Percentiles rank a stretch among this genome's conserved stretches.
Evolutionary conservation across 35 echinoderm and acorn worm species (phyloP).

Genomic region (Heliocidaris tuberculata): DNA sequence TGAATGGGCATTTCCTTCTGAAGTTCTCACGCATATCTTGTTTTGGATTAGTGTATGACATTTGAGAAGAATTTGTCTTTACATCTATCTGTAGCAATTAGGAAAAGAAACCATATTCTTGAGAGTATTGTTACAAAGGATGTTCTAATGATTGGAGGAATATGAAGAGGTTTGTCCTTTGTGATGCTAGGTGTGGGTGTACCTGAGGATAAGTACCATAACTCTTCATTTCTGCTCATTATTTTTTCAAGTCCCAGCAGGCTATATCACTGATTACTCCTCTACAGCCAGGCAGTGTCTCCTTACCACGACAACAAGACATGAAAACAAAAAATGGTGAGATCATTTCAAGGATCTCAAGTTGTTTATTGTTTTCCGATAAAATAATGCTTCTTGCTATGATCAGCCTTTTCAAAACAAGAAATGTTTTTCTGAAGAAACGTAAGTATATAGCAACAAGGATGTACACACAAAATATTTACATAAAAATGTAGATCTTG

Average conservation of each 20-base stretch:
- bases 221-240: not conserved
- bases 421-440: too few species aligned
- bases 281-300: not conserved
- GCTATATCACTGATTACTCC: not conserved
- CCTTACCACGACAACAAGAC: not conserved
- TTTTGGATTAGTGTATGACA: not conserved
- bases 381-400: not conserved
- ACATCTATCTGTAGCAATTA: not conserved
- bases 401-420: too few species aligned
- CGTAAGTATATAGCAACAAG: not conserved
- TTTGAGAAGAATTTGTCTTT: slow-evolving; percentile 1
- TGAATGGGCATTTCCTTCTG: not conserved
- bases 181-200: not conserved
- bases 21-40: not conserved
- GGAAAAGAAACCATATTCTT: not conserved
- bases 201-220: not conserved
- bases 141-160: not conserved
- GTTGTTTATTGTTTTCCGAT: not conserved
- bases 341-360: not conserved
- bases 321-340: not conserved
- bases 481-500: not conserved
- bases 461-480: not conserved
- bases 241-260: not conserved
- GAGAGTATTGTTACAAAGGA: not conserved
- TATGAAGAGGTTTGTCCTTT: not conserved